Conservation (phyloP, 2,113 vertebrate genomes). For the Rafetus swinhoei region DNA sequence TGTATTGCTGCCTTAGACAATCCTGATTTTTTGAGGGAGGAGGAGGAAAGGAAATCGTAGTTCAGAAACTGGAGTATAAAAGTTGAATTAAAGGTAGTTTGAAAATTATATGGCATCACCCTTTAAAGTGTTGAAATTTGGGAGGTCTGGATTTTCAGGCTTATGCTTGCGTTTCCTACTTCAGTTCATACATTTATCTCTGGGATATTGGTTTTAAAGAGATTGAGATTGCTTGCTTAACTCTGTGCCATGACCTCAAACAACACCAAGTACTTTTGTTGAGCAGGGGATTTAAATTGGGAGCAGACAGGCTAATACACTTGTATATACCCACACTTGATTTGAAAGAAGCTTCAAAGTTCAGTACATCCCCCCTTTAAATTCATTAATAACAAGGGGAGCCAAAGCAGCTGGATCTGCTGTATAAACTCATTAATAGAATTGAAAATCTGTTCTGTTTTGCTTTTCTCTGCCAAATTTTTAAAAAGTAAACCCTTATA, state of each 20-base stretch:
- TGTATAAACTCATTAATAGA: neutral
- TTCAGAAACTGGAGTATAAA: neutral
- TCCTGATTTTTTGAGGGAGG: neutral
- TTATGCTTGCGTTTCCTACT: neutral
- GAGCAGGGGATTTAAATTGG: neutral
- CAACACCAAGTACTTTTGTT: neutral
- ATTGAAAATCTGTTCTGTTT: neutral
- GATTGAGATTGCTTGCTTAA: neutral
- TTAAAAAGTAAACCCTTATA: neutral
- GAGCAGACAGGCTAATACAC: neutral
- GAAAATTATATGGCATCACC: neutral
- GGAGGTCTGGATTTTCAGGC: accelerated
- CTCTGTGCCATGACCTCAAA: neutral
- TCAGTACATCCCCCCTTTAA: neutral
- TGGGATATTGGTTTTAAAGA: neutral
- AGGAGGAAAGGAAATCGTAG: accelerated
- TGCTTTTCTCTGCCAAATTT: neutral
- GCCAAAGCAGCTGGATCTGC: neutral
- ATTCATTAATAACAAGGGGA: neutral
- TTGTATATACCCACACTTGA: neutral
- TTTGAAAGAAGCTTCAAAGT: neutral
- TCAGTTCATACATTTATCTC: neutral
- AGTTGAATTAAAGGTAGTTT: neutral
- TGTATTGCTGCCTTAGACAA: neutral
- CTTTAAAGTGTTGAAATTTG: neutral